These are phyloP conservation scores for Notodonta ziczac DNA, from an alignment of 2,888 invertebrate genomes.

Conservation along the genomic window DNA sequence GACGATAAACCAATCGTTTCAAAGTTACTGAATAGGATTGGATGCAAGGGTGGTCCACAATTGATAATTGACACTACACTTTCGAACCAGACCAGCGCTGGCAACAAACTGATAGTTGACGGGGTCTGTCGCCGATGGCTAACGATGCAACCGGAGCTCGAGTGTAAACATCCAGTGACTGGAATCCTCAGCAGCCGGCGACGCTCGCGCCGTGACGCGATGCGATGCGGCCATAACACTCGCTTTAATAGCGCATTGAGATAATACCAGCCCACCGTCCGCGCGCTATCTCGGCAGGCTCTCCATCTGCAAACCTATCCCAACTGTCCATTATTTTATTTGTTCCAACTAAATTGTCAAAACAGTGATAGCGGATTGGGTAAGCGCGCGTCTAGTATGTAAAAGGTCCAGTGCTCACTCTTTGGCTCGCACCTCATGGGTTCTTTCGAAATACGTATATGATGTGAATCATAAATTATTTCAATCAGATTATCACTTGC, in stretches of 20 bases:
- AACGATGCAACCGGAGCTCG: conserved; percentile 76
- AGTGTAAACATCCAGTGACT: conserved; percentile 80
- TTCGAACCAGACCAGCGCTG: conserved; percentile 64
- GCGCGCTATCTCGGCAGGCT: not conserved
- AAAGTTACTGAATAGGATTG: not conserved
- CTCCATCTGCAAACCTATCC: not conserved
- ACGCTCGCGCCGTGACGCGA: conserved; percentile 34
- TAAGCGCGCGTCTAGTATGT: too few species aligned
- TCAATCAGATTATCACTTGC: too few species aligned
- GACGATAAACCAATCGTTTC: not conserved
- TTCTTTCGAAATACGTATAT: too few species aligned
- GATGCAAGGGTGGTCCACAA: conserved; percentile 13
- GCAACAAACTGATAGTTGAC: conserved; percentile 64
- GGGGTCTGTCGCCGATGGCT: conserved; percentile 54
- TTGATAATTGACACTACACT: conserved; percentile 56
- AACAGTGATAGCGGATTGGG: too few species aligned
- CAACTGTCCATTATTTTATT: not conserved
- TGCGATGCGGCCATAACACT: conserved; percentile 25
- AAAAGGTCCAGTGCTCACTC: too few species aligned
- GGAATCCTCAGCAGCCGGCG: conserved; percentile 63
- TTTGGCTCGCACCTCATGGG: too few species aligned
- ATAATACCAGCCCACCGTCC: conserved; percentile 32
- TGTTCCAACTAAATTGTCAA: too few species aligned
- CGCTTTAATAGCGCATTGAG: conserved; percentile 21
- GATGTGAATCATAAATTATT: too few species aligned